These are phyloP conservation scores for Himalopsyche phryganea DNA, from an alignment of 1,140 invertebrate species.

Conservation along the genomic window DNA sequence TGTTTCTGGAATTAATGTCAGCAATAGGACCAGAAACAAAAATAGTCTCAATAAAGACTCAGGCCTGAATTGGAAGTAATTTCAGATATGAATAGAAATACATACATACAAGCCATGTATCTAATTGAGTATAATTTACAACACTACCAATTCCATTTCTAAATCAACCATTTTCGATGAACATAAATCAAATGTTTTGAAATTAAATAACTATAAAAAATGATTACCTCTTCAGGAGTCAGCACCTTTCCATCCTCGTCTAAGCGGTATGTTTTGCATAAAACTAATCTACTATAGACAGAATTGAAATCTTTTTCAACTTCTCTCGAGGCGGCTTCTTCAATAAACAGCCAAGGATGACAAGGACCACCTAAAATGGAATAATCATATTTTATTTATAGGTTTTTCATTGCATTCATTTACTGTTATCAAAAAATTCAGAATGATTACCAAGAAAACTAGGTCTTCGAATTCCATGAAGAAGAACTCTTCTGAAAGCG, in stretches of 20 bases:
- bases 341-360: conserved; percentile 99
- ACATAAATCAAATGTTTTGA: too few relatives aligned
- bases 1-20: too few relatives aligned
- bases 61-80: too few relatives aligned
- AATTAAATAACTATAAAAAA: too few relatives aligned
- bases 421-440: not conserved
- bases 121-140: too few relatives aligned
- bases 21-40: too few relatives aligned
- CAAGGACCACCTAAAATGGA: conserved; percentile 72
- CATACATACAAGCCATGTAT: too few relatives aligned
- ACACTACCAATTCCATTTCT: too few relatives aligned
- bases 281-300: conserved; percentile 92
- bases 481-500: conserved; percentile 89
- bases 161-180: too few relatives aligned
- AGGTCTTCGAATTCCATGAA: conserved; percentile 93
- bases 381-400: not conserved
- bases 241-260: conserved; percentile 99
- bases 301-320: conserved; percentile 98
- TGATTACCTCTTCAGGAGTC: conserved; percentile 88
- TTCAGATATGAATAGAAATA: too few relatives aligned
- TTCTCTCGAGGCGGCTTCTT: conserved; percentile 92
- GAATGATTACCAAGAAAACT: conserved; percentile 58
- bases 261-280: conserved; percentile 97
- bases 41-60: too few relatives aligned
- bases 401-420: not conserved